phyloP scores from a whole-genome alignment of 2,797 vertebrate genomes.

The Sebastes iracundus region DNA sequence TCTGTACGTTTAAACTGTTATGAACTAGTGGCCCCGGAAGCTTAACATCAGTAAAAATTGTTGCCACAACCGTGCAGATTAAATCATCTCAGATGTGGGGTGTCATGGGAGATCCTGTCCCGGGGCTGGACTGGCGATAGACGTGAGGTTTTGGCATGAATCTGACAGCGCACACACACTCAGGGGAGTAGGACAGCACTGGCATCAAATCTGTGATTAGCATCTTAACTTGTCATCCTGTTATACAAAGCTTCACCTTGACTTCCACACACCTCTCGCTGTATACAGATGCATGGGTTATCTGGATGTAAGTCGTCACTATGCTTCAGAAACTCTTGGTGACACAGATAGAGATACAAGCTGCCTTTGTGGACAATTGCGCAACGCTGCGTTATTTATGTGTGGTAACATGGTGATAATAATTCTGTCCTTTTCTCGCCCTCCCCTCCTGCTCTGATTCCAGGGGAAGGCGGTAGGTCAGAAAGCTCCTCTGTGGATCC shows the following conservation, averaged over 20 bases:
- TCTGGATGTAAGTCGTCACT: background rate
- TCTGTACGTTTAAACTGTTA: background rate
- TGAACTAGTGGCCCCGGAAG: background rate
- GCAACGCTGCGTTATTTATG: background rate
- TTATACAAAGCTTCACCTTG: background rate
- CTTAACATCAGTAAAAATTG: background rate
- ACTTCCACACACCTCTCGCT: background rate
- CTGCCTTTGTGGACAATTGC: background rate
- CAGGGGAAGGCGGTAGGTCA: conserved; percentile 91
- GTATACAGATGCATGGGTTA: background rate
- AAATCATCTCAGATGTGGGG: conserved; percentile 3
- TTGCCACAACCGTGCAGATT: background rate
- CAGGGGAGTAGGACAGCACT: background rate
- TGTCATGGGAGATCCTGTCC: conserved; percentile 4
- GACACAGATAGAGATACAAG: background rate
- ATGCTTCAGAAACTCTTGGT: background rate
- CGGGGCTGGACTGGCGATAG: background rate
- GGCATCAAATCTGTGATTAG: background rate
- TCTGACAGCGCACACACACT: background rate
- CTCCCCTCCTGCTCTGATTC: conserved; percentile 57
- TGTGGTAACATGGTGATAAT: conserved; percentile 10
- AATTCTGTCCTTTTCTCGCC: conserved; percentile 56
- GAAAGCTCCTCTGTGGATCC: conserved; percentile 94
- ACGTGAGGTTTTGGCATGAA: background rate
- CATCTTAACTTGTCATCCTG: conserved; percentile 5